Evolutionary conservation across 2,888 invertebrate genomes (phyloP).

Genomic region (Stictocephala bisonia): DNA sequence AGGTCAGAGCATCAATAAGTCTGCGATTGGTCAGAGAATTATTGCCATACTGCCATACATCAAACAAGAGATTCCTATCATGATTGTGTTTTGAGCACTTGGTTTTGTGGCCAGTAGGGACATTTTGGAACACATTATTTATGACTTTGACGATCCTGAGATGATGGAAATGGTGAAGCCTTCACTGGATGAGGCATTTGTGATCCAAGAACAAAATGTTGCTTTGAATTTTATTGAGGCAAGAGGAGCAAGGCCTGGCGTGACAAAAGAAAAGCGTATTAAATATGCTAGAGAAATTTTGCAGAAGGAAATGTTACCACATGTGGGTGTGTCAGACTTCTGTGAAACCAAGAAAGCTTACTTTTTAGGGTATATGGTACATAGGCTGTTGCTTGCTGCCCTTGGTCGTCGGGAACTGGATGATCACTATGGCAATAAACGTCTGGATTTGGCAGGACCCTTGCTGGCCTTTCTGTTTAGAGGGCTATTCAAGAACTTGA

Average conservation of each 20-base stretch:
- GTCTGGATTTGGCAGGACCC: conserved; percentile 97
- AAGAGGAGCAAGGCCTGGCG: conserved; percentile 96
- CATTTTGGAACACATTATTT: conserved; percentile 99
- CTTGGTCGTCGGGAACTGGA: conserved; percentile 96
- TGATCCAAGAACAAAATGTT: conserved; percentile 99
- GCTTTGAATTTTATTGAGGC: conserved; percentile 99
- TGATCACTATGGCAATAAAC: conserved; percentile 99
- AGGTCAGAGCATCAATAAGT: conserved; percentile 98
- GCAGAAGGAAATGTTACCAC: conserved; percentile 99
- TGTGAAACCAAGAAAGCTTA: conserved; percentile 99
- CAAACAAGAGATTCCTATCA: conserved; percentile 99
- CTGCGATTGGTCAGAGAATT: conserved; percentile 98
- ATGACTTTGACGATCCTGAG: conserved; percentile 99
- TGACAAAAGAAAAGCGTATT: conserved; percentile 98
- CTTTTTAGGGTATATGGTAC: conserved; percentile 99
- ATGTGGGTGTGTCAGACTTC: conserved; percentile 99
- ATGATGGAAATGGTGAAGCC: conserved; percentile 99
- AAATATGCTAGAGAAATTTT: conserved; percentile 99
- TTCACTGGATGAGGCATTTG: conserved; percentile 98
- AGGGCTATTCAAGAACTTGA: conserved; percentile 93
- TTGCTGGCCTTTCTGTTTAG: conserved; percentile 96
- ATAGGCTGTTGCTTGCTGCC: conserved; percentile 92
- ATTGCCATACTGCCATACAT: conserved; percentile 98
- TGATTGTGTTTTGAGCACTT: conserved; percentile 99
- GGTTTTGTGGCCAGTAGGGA: conserved; percentile 99